Conservation (phyloP, 2,888 invertebrate species). For the Chrysolina oricalcia region DNA sequence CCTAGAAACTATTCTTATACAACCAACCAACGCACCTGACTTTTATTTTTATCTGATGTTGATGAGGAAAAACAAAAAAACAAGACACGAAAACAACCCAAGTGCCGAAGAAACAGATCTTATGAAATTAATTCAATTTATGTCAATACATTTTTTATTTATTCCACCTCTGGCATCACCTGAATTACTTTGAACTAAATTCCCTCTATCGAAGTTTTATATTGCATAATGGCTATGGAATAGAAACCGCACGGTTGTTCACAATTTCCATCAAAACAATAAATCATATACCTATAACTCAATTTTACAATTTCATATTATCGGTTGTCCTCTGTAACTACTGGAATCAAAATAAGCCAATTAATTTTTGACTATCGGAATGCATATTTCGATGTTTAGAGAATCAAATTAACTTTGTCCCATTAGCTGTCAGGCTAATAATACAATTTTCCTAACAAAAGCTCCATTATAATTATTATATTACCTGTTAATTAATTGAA, state of each 20-base stretch:
- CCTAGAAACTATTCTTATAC: no score
- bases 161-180: no score
- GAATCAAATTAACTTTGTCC: conserved; percentile 40
- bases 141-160: no score
- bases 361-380: conserved; percentile 19
- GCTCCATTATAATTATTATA: conserved; percentile 44
- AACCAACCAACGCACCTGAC: no score
- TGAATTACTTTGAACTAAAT: no score
- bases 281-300: conserved; percentile 14
- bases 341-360: conserved; percentile 19
- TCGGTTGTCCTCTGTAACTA: conserved; percentile 13
- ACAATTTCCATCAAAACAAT: conserved; percentile 1
- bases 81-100: no score
- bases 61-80: no score
- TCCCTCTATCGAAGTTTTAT: not conserved
- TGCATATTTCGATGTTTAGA: conserved; percentile 31
- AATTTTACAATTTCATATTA: conserved; percentile 14
- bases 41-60: no score
- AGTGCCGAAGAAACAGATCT: no score
- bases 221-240: not conserved
- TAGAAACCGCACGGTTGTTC: not conserved
- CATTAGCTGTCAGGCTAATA: conserved; percentile 45
- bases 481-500: conserved; percentile 34
- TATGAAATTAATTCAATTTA: no score
- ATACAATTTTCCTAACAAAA: conserved; percentile 43